Percentiles rank a stretch among this genome's conserved stretches.
Evolutionary conservation across 2,113 vertebrate species (phyloP).

Genomic region (Sphyrna mokarran): DNA sequence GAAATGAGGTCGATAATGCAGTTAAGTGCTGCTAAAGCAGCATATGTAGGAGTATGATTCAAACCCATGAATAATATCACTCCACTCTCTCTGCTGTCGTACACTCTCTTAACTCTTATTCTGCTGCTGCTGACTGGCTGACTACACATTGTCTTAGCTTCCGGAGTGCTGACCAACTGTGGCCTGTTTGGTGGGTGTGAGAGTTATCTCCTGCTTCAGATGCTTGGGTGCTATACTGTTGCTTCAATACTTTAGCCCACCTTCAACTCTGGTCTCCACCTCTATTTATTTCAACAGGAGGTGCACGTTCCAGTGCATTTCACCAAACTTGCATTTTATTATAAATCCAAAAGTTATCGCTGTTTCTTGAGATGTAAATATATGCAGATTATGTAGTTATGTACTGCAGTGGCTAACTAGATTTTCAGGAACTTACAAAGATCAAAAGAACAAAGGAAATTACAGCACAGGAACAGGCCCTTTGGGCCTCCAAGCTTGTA

Average conservation of each 20-base stretch:
- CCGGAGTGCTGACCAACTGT: not conserved
- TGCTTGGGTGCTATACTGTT: not conserved
- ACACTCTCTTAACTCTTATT: not conserved
- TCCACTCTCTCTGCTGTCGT: not conserved
- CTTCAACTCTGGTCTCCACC: not conserved
- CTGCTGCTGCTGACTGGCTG: not conserved
- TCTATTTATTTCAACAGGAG: not conserved
- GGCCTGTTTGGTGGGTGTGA: not conserved
- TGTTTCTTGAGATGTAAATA: not conserved
- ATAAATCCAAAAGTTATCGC: not conserved
- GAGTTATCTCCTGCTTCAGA: not conserved
- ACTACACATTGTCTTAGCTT: not conserved
- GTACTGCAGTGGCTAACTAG: not conserved
- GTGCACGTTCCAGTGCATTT: not conserved
- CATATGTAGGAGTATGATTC: not conserved
- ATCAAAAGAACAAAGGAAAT: too few species aligned
- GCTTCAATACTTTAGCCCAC: not conserved
- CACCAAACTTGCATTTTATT: not conserved
- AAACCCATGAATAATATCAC: not conserved
- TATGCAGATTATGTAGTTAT: not conserved
- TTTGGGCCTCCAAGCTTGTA: too few species aligned
- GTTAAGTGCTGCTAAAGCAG: not conserved
- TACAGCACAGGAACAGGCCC: too few species aligned
- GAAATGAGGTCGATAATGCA: not conserved
- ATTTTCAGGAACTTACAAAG: not conserved